Evolutionary conservation across 2,113 vertebrate species (phyloP).

Genomic region (Saimiri boliviensis): DNA sequence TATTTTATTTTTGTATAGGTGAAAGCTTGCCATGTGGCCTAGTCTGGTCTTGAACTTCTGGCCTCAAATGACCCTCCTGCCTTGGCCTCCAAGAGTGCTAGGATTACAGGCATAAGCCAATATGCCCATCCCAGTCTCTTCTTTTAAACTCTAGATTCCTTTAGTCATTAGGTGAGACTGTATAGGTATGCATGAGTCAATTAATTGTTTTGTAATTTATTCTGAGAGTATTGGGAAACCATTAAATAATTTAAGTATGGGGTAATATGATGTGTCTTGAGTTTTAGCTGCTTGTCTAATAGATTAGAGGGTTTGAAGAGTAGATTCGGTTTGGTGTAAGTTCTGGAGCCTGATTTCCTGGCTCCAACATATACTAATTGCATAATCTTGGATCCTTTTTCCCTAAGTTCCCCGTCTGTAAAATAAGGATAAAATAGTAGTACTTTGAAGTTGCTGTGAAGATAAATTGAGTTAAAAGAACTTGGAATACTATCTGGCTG

Average conservation of each 20-base stretch:
- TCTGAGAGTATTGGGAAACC: background rate
- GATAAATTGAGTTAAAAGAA: background rate
- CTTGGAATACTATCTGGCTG: background rate
- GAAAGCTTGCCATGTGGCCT: too few species aligned
- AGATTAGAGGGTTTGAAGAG: background rate
- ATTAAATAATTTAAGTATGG: background rate
- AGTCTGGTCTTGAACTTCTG: too few species aligned
- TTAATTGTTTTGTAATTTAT: background rate
- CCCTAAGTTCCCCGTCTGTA: slow-evolving; percentile 7
- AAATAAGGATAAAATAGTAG: background rate
- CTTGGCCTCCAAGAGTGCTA: too few species aligned
- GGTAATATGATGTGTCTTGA: background rate
- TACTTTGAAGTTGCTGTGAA: background rate
- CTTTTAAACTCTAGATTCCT: background rate
- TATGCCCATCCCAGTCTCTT: background rate
- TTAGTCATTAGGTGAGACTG: background rate
- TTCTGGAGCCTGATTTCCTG: background rate
- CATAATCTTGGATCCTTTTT: background rate
- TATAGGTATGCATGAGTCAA: background rate
- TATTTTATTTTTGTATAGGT: too few species aligned
- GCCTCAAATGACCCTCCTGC: too few species aligned
- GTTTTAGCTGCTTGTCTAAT: background rate
- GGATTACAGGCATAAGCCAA: too few species aligned
- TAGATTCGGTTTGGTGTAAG: background rate
- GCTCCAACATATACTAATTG: background rate